Evolutionary conservation across 1,140 invertebrate genomes (phyloP).

Genomic region (Temnothorax nylanderi): DNA sequence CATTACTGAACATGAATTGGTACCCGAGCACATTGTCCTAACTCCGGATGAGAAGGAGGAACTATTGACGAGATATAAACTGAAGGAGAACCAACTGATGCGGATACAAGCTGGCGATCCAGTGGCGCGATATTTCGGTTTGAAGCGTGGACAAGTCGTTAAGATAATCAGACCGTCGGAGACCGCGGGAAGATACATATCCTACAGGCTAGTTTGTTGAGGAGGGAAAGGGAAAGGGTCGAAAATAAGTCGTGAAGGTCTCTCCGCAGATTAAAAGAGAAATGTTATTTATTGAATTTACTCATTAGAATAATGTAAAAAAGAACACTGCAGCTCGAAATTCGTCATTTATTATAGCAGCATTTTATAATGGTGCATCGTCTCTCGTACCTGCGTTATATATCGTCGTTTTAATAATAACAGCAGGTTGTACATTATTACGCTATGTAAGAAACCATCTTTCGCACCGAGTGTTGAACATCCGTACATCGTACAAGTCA

Average conservation of each 20-base stretch:
- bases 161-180: slow-evolving; percentile 99
- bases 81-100: slow-evolving; percentile 99
- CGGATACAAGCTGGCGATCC: slow-evolving; percentile 99
- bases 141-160: slow-evolving; percentile 98
- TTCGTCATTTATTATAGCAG: slow-evolving; percentile 16
- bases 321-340: slow-evolving; percentile 18
- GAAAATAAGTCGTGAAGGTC: neutral
- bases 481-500: slow-evolving; percentile 28
- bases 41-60: slow-evolving; percentile 99
- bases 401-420: slow-evolving; percentile 63
- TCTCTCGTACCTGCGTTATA: slow-evolving; percentile 8
- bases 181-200: slow-evolving; percentile 99
- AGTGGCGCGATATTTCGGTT: slow-evolving; percentile 98
- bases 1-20: slow-evolving; percentile 99
- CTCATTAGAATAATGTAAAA: neutral
- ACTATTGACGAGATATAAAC: slow-evolving; percentile 96
- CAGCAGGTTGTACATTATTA: slow-evolving; percentile 39
- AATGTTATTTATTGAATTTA: slow-evolving; percentile 3
- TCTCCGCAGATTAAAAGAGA: neutral
- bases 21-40: slow-evolving; percentile 99
- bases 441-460: slow-evolving; percentile 55
- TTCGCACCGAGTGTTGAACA: slow-evolving; percentile 16
- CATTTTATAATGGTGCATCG: slow-evolving; percentile 32
- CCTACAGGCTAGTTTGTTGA: slow-evolving; percentile 98
- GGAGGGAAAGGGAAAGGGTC: neutral